Base-by-base conservation (phyloP, 37 sponge, comb jelly and placozoan species). In the Axinella damicornis region DNA sequence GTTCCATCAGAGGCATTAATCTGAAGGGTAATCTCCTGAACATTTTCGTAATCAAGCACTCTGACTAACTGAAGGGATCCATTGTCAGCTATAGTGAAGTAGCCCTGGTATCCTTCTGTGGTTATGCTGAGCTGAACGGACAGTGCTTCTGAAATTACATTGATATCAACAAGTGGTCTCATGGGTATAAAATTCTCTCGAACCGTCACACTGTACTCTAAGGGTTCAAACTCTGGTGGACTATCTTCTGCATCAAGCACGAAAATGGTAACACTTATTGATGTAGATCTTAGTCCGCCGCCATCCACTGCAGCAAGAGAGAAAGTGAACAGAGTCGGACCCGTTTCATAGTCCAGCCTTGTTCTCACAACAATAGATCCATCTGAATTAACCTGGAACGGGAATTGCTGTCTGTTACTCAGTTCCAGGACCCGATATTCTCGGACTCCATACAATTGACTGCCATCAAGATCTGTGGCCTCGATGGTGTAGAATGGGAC, bases 271-370 rank as follows among this genome's bases (percentile, higher is more conserved):
- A 90, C 86, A 59, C 33, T 53, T 28, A 46, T 57, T 31, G 81
- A 34, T 14, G 36, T 27, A 14, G 91, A 90, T 14, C 33, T 32
- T n/a, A 83, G 21, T 39, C 88, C 88, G 17, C 89, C 89, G 38
- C 78, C 81, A 88, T 92, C 93, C 17, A 75, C 36, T 13, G 89
- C 93, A n/a, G 76, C 68, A 30, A 92, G 53, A 5, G 38, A 61
- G 64, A 92, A 87, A 2, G 57, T 39, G 53, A 61, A 81, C 27
- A 33, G 32, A 1, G 40, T 52, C 5, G 19, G 34, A 25, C 83
- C 90, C 1, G 57, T 61, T 34, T 92, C 93, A 73, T 66, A 92
- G 61, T 92, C 88, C 59, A 92, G 62, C 59, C 39, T 73, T 36
- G 74, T n/a, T 19, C 54, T 73, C 37, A 80, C 61, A 30, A 72